Base-by-base conservation (phyloP, 2,113 vertebrate genomes). In the Stomatorhinus ivindoensis region DNA sequence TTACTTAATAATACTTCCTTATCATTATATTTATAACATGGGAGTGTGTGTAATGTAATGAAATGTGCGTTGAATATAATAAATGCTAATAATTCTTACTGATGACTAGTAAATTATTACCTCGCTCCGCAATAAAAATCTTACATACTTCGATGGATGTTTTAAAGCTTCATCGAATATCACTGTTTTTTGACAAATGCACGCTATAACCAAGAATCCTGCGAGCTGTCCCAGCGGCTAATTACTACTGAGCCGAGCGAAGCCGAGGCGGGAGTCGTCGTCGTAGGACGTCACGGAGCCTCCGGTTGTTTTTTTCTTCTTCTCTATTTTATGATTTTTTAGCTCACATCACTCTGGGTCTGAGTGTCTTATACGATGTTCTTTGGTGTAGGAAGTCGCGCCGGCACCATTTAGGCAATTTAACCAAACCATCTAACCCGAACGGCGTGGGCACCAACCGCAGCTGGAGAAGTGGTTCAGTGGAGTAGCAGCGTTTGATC, bases 181-280 rank as follows among this genome's bases (percentile, higher is more conserved):
- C 19, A 21, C 53, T 55, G 53, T 7, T 55, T 55, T 55, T 21
- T 19, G 19, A 53, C 53, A 55, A 55, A 55, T 55, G 53, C 19
- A 5, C 51, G 19, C 17, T 55, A 55, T 55, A 55, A 55, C 19
- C 19, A 21, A 19, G 19, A 55, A 55, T 55, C 19, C 19, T 21
- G 53, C 5, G 53, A 21, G 19, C 53, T 55, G 92, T 89, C 96
- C 96, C 90, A 98, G 95, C 85, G 94, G 94, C 93, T 98, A n/a
- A 61, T 61, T 69, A 69, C 27, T 69, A 13, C 61, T 31, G n/a
- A 69, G 27, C 61, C 61, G 61, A 69, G 27, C 61, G n/a, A 27
- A 69, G 27, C 61, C n/a, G 61, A 31, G 61, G 9, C 10, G 10
- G 27, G 61, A 69, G n/a, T 13, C 61, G 27, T 69, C 4, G 61